A percentile compares a stretch with the other conserved stretches of the same genome.
These are phyloP conservation scores for Atethmia centrago DNA, from an alignment of 2,888 invertebrate genomes.

Conservation along the genomic window DNA sequence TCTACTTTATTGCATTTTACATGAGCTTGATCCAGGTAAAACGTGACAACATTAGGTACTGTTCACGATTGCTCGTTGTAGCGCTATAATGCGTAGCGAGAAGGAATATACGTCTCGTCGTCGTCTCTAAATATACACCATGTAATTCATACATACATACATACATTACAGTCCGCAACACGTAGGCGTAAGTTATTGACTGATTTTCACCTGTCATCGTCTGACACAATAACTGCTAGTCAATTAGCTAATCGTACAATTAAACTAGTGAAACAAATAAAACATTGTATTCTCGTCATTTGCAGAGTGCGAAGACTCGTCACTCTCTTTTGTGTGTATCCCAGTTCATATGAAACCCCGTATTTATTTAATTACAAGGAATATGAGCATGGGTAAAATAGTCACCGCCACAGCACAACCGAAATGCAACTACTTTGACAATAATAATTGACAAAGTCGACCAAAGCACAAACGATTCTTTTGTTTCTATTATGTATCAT, in stretches of 20 bases:
- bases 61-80: constrained; percentile 19
- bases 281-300: neutral
- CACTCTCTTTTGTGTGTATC: constrained; percentile 3
- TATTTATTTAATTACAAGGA: constrained; percentile 42
- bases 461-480: constrained; percentile 8
- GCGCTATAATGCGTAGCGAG: constrained; percentile 24
- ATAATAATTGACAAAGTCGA: constrained; percentile 31
- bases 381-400: constrained; percentile 15
- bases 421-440: constrained; percentile 36
- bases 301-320: neutral
- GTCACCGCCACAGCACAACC: neutral
- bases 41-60: neutral
- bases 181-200: constrained; percentile 39
- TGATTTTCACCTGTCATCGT: constrained; percentile 28
- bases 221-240: constrained; percentile 1
- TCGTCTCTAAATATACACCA: neutral
- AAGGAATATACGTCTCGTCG: neutral
- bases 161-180: neutral
- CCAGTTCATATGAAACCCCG: constrained; percentile 11
- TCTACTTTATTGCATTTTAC: neutral
- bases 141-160: neutral
- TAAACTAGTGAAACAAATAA: constrained; percentile 10
- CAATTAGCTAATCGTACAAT: constrained; percentile 35
- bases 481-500: constrained; percentile 4
- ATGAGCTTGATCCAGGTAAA: neutral